A percentile compares a stretch with the other conserved stretches of the same genome.
Conservation (phyloP, 2,888 invertebrate species). For the Neoascia interrupta region DNA sequence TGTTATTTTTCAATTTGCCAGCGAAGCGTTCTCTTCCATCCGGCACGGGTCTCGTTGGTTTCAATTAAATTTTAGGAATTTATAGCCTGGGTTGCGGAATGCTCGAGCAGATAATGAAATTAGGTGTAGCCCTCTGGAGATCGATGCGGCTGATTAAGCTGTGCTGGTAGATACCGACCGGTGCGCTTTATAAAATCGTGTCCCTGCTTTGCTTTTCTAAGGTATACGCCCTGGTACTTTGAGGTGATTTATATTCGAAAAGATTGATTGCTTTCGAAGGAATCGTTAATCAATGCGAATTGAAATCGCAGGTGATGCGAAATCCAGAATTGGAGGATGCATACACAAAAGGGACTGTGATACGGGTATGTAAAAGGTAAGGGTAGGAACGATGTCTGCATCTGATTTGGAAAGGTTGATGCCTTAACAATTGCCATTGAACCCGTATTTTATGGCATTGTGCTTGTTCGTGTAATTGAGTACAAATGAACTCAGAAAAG, state of each 20-base stretch:
- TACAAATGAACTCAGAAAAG: no score
- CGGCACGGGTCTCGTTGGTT: neutral
- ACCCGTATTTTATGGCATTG: no score
- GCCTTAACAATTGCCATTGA: no score
- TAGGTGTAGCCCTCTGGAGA: conserved; percentile 19
- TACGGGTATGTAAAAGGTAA: no score
- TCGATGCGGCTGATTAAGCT: conserved; percentile 48
- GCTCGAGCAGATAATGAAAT: conserved; percentile 44
- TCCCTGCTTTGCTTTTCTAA: neutral
- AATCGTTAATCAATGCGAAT: conserved; percentile 35
- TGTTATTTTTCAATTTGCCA: conserved; percentile 59
- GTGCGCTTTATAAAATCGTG: conserved; percentile 1
- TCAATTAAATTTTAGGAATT: conserved; percentile 49
- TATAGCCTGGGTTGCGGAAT: conserved; percentile 22
- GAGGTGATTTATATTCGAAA: conserved; percentile 48
- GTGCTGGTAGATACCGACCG: neutral
- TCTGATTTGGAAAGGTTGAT: no score
- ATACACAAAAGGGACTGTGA: no score
- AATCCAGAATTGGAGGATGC: no score
- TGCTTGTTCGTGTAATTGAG: no score
- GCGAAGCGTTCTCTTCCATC: neutral
- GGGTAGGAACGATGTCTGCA: no score
- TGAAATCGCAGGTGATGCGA: no score
- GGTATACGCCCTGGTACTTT: conserved; percentile 9
- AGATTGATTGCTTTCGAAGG: conserved; percentile 46